A percentile compares a stretch with the other conserved stretches of the same genome.
phyloP scores from a whole-genome alignment of 2,797 vertebrate species.

The Gambelia wislizenii region DNA sequence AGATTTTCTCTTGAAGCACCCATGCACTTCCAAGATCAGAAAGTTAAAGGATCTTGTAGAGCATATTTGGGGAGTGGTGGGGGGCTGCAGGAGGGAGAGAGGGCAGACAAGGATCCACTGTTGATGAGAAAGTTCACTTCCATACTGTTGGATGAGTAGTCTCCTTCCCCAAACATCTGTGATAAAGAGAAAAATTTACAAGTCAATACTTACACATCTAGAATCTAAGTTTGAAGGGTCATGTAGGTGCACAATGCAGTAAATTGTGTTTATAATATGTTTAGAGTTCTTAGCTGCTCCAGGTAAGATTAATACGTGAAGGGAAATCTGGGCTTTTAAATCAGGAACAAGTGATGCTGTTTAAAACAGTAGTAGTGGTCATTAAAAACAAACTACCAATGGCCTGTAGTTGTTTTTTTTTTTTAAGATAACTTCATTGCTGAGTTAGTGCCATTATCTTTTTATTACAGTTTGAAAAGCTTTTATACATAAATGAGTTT shows the following conservation, averaged over 20 bases:
- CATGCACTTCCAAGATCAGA: neutral
- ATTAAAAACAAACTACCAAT: conserved; percentile 48
- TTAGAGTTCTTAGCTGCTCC: conserved; percentile 52
- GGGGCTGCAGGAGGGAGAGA: too few species aligned
- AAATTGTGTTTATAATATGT: conserved; percentile 53
- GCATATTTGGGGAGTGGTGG: neutral
- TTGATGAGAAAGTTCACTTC: neutral
- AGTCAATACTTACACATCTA: conserved; percentile 61
- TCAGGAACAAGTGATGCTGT: conserved; percentile 62
- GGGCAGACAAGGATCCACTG: neutral
- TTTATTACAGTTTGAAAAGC: conserved; percentile 72
- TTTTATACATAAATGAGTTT: conserved; percentile 79
- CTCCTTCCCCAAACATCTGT: neutral
- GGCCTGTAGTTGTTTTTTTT: conserved; percentile 57
- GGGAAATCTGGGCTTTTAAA: conserved; percentile 64
- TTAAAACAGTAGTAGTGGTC: conserved; percentile 49
- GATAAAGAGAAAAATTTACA: conserved; percentile 28
- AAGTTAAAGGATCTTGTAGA: neutral
- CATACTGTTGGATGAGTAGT: neutral
- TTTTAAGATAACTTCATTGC: conserved; percentile 59
- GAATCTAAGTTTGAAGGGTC: conserved; percentile 52
- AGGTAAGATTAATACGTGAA: conserved; percentile 50
- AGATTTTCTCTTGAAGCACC: neutral
- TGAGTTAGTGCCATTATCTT: conserved; percentile 80
- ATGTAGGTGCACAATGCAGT: conserved; percentile 35